phyloP scores from a whole-genome alignment of 2,888 invertebrate genomes.

The Cynaeus angustus region DNA sequence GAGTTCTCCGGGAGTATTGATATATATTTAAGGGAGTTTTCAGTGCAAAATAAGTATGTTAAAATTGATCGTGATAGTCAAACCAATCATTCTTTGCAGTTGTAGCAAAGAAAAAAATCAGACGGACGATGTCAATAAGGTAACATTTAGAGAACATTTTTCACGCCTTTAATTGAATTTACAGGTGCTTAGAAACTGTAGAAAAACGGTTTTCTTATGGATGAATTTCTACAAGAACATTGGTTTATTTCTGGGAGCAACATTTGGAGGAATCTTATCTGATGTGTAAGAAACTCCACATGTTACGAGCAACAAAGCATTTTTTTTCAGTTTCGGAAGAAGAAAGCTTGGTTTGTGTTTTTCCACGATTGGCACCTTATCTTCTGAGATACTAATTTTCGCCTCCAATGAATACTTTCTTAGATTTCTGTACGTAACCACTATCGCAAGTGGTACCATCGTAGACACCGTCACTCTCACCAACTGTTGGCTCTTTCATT shows the following conservation, averaged over 20 bases:
- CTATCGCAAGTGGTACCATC: not conserved
- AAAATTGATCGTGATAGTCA: too few relatives aligned
- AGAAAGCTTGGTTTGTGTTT: conserved; percentile 7
- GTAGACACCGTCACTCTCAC: conserved; percentile 2
- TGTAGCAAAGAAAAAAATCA: not conserved
- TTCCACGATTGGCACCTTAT: not conserved
- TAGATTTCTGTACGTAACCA: not conserved
- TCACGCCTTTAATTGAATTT: too few relatives aligned
- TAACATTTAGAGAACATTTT: too few relatives aligned
- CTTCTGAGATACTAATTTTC: not conserved
- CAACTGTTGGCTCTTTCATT: not conserved
- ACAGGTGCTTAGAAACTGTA: not conserved
- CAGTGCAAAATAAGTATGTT: not conserved
- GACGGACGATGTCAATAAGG: not conserved
- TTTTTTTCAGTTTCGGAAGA: conserved; percentile 10
- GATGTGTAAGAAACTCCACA: conserved; percentile 17
- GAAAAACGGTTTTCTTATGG: conserved; percentile 1
- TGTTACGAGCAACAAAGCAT: not conserved
- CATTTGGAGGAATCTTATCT: conserved; percentile 9
- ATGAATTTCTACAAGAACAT: not conserved
- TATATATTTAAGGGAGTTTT: not conserved
- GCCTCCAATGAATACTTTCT: not conserved
- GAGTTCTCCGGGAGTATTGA: conserved; percentile 15
- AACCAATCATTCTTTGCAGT: too few relatives aligned
- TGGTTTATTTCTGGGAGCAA: conserved; percentile 6